Conservation (phyloP, 1,140 invertebrate species). For the Solenopsis fugax region DNA sequence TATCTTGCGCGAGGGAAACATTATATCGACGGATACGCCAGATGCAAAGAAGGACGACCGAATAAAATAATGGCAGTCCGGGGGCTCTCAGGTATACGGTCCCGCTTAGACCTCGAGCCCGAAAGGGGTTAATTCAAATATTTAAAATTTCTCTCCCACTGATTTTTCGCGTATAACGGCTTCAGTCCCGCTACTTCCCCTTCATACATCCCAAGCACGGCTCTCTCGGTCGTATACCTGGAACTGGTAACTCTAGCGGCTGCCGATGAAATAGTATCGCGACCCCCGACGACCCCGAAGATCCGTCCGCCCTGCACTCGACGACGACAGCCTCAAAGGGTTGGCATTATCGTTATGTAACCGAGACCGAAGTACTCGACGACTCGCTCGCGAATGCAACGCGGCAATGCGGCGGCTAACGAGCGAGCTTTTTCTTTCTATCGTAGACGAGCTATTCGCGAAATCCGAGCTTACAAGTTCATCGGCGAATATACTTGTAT, state of each 20-base stretch:
- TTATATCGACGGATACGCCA: slow-evolving; percentile 83
- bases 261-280: slow-evolving; percentile 71
- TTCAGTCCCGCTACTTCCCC: slow-evolving; percentile 53
- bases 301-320: slow-evolving; percentile 71
- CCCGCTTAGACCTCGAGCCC: slow-evolving; percentile 14
- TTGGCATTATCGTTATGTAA: slow-evolving; percentile 81
- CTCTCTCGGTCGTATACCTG: slow-evolving; percentile 79
- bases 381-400: slow-evolving; percentile 58
- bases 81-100: slow-evolving; percentile 70
- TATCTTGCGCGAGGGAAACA: slow-evolving; percentile 73
- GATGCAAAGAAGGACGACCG: slow-evolving; percentile 85
- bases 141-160: slow-evolving; percentile 83
- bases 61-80: slow-evolving; percentile 81
- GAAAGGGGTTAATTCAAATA: slow-evolving; percentile 86
- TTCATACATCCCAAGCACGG: slow-evolving; percentile 40
- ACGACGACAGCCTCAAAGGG: slow-evolving; percentile 77
- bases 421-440: slow-evolving; percentile 59
- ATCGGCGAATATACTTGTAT: not conserved
- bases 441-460: slow-evolving; percentile 1
- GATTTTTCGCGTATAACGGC: slow-evolving; percentile 84
- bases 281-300: slow-evolving; percentile 63
- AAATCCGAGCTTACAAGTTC: not conserved
- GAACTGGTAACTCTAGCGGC: slow-evolving; percentile 83
- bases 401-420: slow-evolving; percentile 65
- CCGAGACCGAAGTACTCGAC: slow-evolving; percentile 74